Conservation (phyloP, 2,888 invertebrate species). For the Linyphia triangularis region DNA sequence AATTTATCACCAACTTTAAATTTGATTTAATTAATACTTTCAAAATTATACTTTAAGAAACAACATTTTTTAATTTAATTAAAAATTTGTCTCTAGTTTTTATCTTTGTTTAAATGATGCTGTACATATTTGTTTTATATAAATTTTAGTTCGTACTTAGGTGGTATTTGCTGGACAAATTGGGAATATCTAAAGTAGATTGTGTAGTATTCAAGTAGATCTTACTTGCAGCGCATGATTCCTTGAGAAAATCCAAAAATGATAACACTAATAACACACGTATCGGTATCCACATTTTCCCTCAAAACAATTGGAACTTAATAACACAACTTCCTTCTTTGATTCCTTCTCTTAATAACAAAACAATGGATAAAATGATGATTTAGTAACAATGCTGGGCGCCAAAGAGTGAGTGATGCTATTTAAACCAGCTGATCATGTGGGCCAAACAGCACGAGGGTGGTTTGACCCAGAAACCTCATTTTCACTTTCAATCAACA, state of each 20-base stretch:
- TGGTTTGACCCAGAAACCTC: conserved; percentile 55
- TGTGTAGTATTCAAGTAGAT: too few species aligned
- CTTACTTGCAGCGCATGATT: conserved; percentile 22
- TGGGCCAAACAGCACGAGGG: conserved; percentile 42
- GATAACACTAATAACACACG: neutral
- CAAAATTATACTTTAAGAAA: too few species aligned
- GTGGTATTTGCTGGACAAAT: too few species aligned
- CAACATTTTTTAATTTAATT: too few species aligned
- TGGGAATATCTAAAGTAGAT: too few species aligned
- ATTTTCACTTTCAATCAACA: conserved; percentile 59
- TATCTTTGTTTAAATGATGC: too few species aligned
- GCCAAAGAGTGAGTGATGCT: conserved; percentile 53
- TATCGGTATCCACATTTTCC: conserved; percentile 36
- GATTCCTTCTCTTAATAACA: neutral
- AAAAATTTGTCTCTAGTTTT: too few species aligned
- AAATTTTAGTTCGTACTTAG: too few species aligned
- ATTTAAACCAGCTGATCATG: conserved; percentile 58
- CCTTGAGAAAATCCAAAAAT: conserved; percentile 10
- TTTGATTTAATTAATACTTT: too few species aligned
- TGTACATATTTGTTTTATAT: too few species aligned
- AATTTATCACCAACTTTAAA: too few species aligned
- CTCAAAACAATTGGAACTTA: too few species aligned
- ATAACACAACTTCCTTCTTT: neutral
- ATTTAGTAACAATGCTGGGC: conserved; percentile 10
- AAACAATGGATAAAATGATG: conserved; percentile 14